Evolutionary conservation across 2,113 vertebrate genomes (phyloP).

Genomic region (Periophthalmodon schlosseri): DNA sequence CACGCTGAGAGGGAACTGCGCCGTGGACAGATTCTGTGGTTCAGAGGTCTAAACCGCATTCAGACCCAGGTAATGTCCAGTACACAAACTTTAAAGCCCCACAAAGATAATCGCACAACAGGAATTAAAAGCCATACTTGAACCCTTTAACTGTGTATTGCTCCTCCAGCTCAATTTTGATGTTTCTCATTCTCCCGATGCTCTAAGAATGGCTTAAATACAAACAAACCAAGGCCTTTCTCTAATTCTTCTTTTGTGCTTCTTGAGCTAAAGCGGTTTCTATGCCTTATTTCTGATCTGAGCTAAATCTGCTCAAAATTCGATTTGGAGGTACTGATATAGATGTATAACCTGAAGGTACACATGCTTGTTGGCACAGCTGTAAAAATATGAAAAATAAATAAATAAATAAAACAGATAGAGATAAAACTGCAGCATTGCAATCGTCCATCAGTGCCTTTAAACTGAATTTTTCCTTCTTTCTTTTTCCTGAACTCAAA

Average conservation of each 20-base stretch:
- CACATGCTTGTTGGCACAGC: slow-evolving; percentile 30
- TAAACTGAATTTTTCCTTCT: slow-evolving; percentile 33
- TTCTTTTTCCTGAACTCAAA: slow-evolving; percentile 38
- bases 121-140: slow-evolving; percentile 66
- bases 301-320: slow-evolving; percentile 13
- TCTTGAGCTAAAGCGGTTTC: slow-evolving; percentile 51
- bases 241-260: slow-evolving; percentile 49
- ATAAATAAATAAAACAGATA: slow-evolving; percentile 45
- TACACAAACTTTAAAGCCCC: neutral
- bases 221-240: slow-evolving; percentile 33
- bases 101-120: neutral
- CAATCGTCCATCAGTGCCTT: slow-evolving; percentile 60
- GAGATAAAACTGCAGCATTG: slow-evolving; percentile 15
- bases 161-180: slow-evolving; percentile 56
- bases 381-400: slow-evolving; percentile 21
- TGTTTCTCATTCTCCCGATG: slow-evolving; percentile 34
- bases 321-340: slow-evolving; percentile 58
- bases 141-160: slow-evolving; percentile 60
- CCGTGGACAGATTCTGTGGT: slow-evolving; percentile 98
- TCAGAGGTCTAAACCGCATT: slow-evolving; percentile 98
- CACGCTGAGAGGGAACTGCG: slow-evolving; percentile 96
- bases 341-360: slow-evolving; percentile 22
- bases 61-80: slow-evolving; percentile 93
- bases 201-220: slow-evolving; percentile 51
- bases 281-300: slow-evolving; percentile 37